phyloP scores from a whole-genome alignment of 1,140 invertebrate genomes.

The Vanessa atalanta region DNA sequence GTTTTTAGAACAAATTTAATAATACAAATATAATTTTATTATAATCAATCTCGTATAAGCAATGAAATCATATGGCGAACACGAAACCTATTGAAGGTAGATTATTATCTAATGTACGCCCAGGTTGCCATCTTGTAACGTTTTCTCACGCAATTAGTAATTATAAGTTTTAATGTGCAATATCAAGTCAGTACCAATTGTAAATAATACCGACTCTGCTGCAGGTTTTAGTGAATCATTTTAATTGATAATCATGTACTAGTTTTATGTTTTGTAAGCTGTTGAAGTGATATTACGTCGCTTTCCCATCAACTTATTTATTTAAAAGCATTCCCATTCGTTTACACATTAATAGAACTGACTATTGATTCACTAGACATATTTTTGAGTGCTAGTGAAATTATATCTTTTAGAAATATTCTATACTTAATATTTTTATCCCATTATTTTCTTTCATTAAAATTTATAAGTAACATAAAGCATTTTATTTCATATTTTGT shows the following conservation, averaged over 20 bases:
- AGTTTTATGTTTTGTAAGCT: conserved; percentile 49
- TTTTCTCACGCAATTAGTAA: conserved; percentile 29
- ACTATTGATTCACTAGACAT: conserved; percentile 43
- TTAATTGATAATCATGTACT: conserved; percentile 60
- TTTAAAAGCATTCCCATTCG: conserved; percentile 75
- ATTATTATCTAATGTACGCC: conserved; percentile 12
- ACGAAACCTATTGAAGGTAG: conserved; percentile 7
- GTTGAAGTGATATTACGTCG: conserved; percentile 50
- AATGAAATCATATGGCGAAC: conserved; percentile 11
- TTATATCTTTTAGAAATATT: conserved; percentile 72
- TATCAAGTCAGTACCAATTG: conserved; percentile 66
- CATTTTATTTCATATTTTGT: conserved; percentile 43
- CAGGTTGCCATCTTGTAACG: conserved; percentile 27
- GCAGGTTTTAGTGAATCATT: conserved; percentile 39
- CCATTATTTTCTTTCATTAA: conserved; percentile 78
- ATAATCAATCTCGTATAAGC: conserved; percentile 11
- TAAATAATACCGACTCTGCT: conserved; percentile 58
- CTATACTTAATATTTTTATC: conserved; percentile 76
- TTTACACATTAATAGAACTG: conserved; percentile 50
- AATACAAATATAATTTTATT: neutral
- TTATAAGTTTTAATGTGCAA: conserved; percentile 78
- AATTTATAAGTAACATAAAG: conserved; percentile 68
- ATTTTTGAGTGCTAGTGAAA: conserved; percentile 59
- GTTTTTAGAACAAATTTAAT: neutral
- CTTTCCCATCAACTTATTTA: conserved; percentile 68